Evolutionary conservation across 2,113 vertebrate species (phyloP).

Genomic region (Hyla sarda): DNA sequence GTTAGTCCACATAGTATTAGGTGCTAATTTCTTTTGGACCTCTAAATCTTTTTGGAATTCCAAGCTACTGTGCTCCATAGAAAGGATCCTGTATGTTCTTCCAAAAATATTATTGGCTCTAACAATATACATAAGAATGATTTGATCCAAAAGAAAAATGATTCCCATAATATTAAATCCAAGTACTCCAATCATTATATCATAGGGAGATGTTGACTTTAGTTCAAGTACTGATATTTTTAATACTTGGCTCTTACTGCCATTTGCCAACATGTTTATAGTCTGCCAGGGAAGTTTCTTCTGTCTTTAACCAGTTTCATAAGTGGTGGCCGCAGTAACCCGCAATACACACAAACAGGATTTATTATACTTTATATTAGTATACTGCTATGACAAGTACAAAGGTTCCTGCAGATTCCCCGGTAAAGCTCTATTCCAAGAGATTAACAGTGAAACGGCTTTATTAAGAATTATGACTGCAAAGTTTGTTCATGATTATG

Average conservation of each 20-base stretch:
- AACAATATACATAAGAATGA: neutral
- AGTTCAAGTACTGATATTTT: neutral
- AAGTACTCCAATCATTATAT: neutral
- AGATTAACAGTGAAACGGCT: neutral
- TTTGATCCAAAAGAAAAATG: neutral
- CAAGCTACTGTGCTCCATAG: too few species aligned
- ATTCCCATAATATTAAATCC: constrained; percentile 6
- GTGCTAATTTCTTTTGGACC: too few species aligned
- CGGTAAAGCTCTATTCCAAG: neutral
- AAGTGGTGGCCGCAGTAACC: neutral
- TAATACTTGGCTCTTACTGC: neutral
- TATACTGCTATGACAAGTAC: neutral
- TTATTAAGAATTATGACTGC: constrained; percentile 35
- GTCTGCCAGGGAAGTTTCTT: neutral
- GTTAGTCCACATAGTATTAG: too few species aligned
- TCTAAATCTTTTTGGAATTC: too few species aligned
- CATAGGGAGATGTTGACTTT: neutral
- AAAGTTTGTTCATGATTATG: constrained; percentile 33
- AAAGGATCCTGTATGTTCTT: neutral
- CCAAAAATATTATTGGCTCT: neutral
- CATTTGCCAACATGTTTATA: neutral
- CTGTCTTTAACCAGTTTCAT: neutral
- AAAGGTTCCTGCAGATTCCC: neutral
- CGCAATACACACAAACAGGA: neutral
- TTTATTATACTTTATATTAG: constrained; percentile 2